phyloP scores from a whole-genome alignment of 2,888 invertebrate species.

The Agonopterix subpropinquella region DNA sequence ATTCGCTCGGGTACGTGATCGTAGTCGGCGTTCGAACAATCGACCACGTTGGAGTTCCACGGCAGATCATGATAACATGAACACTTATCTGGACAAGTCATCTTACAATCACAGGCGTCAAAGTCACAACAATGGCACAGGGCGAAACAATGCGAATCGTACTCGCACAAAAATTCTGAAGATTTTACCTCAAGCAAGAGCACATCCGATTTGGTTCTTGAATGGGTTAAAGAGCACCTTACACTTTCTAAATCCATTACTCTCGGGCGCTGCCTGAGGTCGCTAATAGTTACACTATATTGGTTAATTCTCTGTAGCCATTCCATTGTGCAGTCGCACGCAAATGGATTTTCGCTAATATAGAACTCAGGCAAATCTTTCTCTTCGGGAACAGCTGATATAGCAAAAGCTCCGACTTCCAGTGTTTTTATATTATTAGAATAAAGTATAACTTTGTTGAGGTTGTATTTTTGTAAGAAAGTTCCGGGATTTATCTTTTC shows the following conservation, averaged over 20 bases:
- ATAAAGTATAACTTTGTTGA: slow-evolving; percentile 85
- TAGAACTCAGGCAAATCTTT: slow-evolving; percentile 86
- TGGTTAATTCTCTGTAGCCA: slow-evolving; percentile 89
- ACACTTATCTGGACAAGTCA: slow-evolving; percentile 91
- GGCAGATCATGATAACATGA: slow-evolving; percentile 91
- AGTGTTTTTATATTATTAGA: slow-evolving; percentile 83
- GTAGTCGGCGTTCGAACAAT: slow-evolving; percentile 85
- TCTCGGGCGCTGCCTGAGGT: slow-evolving; percentile 83
- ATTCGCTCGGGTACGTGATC: slow-evolving; percentile 85
- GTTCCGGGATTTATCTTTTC: slow-evolving; percentile 81
- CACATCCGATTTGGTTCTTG: slow-evolving; percentile 75
- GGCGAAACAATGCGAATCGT: slow-evolving; percentile 89
- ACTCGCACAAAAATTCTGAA: slow-evolving; percentile 87
- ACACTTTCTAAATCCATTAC: slow-evolving; percentile 88
- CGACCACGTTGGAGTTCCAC: slow-evolving; percentile 90
- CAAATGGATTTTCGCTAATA: slow-evolving; percentile 88
- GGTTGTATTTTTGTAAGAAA: slow-evolving; percentile 80
- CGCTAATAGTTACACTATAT: slow-evolving; percentile 59
- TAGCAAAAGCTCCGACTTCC: slow-evolving; percentile 82
- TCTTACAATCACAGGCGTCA: slow-evolving; percentile 93
- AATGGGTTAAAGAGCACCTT: slow-evolving; percentile 84
- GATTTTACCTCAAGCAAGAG: slow-evolving; percentile 81
- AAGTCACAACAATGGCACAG: slow-evolving; percentile 93
- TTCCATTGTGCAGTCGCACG: slow-evolving; percentile 92
- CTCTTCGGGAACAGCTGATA: slow-evolving; percentile 79